Conservation (phyloP, 2,888 invertebrate species). For the Dyspetes luteomarginatus region DNA sequence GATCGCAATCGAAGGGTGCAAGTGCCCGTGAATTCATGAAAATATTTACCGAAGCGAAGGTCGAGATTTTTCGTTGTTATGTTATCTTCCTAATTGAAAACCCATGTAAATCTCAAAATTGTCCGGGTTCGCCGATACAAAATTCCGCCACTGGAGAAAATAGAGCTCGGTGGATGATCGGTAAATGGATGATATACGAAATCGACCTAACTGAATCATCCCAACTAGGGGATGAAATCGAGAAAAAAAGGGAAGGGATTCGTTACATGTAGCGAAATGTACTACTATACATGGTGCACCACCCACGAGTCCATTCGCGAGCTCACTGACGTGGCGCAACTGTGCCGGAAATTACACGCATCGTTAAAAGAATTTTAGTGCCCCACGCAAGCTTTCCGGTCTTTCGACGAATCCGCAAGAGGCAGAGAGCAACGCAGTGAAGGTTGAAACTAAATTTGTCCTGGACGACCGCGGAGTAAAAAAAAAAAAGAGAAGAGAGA, state of each 20-base stretch:
- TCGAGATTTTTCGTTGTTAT: no score
- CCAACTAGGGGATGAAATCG: no score
- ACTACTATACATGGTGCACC: neutral
- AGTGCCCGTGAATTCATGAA: no score
- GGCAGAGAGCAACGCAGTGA: neutral
- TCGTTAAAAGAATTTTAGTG: conserved; percentile 51
- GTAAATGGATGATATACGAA: no score
- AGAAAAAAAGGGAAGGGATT: neutral
- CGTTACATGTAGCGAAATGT: neutral
- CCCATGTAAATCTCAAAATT: no score
- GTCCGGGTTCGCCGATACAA: no score
- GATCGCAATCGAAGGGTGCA: no score
- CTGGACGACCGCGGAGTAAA: conserved; percentile 16
- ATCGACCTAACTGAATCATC: no score
- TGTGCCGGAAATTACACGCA: conserved; percentile 47
- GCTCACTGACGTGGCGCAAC: conserved; percentile 19
- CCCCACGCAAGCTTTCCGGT: conserved; percentile 3
- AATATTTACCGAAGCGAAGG: no score
- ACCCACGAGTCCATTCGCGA: neutral
- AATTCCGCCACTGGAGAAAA: no score
- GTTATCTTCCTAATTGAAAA: no score
- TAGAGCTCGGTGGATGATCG: no score
- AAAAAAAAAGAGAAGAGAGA: neutral
- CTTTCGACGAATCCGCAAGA: conserved; percentile 22
- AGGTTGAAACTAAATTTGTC: conserved; percentile 51